Conservation (phyloP, 2,888 invertebrate species). For the Habrosyne pyritoides region DNA sequence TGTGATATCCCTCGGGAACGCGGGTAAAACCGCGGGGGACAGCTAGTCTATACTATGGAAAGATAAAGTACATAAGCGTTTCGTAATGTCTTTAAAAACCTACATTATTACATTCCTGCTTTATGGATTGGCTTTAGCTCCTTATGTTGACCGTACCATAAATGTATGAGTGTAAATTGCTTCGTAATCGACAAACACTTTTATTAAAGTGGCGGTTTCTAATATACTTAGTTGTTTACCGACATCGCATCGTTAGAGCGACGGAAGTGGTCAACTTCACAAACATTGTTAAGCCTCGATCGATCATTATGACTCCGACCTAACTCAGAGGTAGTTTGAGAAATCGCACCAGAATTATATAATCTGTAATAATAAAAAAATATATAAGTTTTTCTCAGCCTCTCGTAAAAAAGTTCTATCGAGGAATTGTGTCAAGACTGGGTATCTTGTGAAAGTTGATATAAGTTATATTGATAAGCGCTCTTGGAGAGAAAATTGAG, state of each 20-base stretch:
- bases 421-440: conserved; percentile 25
- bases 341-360: too few species aligned
- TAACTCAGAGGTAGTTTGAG: too few species aligned
- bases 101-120: too few species aligned
- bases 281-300: background rate
- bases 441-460: conserved; percentile 45
- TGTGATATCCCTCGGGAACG: too few species aligned
- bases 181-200: too few species aligned
- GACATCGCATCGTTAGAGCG: background rate
- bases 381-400: background rate
- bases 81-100: too few species aligned
- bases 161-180: too few species aligned
- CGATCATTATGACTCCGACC: background rate
- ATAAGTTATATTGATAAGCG: conserved; percentile 58
- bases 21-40: too few species aligned
- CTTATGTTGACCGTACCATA: too few species aligned
- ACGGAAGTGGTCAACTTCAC: background rate
- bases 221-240: background rate
- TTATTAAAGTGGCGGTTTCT: background rate
- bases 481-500: conserved; percentile 56
- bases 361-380: background rate
- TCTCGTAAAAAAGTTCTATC: conserved; percentile 20
- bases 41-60: too few species aligned
- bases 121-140: too few species aligned
- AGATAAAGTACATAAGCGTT: too few species aligned